Evolutionary conservation across 1,140 invertebrate species (phyloP), one percentile per base, ranked within the genome.

Genomic region (Pogonus chalceus): DNA sequence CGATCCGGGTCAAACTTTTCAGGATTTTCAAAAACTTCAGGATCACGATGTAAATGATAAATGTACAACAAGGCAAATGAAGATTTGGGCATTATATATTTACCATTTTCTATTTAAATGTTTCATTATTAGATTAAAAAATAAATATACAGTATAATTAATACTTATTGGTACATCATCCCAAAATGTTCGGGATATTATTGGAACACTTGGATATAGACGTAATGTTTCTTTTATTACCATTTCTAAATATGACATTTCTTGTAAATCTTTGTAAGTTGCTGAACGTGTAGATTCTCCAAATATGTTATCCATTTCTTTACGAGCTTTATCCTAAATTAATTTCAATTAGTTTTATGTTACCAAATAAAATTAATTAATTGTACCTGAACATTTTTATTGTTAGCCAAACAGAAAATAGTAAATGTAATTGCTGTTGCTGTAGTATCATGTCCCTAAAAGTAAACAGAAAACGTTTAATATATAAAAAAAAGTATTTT

Each of bases 231-330:
- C 65, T 53, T 65, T 65, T 14, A 65, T 58, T 9, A 63, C 58
- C 54, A 62, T 48, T 31, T 82, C 79, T 46, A 85, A 60, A 62
- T 83, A 86, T 59, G 74, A 76, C 74, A 85, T 72, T 52, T 74
- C 56, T 35, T 69, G 62, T 52, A 82, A 55, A 39, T 77, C 76
- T 4, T 73, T 69, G 39, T 70, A 57, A 2, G 69, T 72, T 0
- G 72, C 57, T 60, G 74, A 68, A 12, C 67, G 66, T 14, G 69
- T 37, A 26, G 73, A 69, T 21, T 71, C 65, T 7, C 69, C 72
- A 50, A 88, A 78, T 18, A 90, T 77, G 9, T 62, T 52, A 35
- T 79, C 71, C 26, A 87, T 64, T 68, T 92, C 88, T 54, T 81
- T 73, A 3, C 76, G 76, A 1, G 84, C 72, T 60, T 74, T 78